These are phyloP conservation scores for Operophtera brumata DNA, from an alignment of 2,888 invertebrate genomes.

Conservation along the genomic window DNA sequence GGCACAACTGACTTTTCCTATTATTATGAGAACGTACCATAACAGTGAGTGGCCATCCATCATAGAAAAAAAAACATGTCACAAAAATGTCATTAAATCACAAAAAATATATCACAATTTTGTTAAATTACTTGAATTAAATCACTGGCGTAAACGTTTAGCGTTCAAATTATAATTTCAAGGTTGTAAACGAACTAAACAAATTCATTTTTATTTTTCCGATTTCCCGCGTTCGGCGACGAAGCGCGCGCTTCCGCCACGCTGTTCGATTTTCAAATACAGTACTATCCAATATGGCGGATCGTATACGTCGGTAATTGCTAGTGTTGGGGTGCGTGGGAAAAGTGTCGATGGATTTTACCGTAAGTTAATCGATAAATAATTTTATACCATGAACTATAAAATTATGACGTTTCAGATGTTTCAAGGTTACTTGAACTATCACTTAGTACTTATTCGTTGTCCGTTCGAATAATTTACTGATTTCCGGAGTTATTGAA, in stretches of 20 bases:
- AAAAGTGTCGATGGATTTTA: conserved; percentile 42
- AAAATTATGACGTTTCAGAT: neutral
- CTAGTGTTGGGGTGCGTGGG: conserved; percentile 47
- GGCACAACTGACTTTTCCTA: too few species aligned
- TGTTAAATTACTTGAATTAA: conserved; percentile 2
- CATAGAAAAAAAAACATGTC: conserved; percentile 7
- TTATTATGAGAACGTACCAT: neutral
- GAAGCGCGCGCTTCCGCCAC: conserved; percentile 62
- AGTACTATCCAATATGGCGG: conserved; percentile 67
- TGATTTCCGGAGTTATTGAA: neutral
- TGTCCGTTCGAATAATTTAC: neutral
- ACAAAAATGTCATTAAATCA: neutral
- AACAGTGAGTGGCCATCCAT: conserved; percentile 7
- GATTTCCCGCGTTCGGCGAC: conserved; percentile 48
- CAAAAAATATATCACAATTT: conserved; percentile 6
- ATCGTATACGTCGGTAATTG: conserved; percentile 51
- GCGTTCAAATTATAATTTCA: conserved; percentile 2
- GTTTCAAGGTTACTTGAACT: conserved; percentile 9
- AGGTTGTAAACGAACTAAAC: neutral
- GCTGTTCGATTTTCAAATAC: conserved; percentile 72
- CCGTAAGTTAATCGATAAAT: conserved; percentile 4
- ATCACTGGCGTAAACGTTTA: neutral
- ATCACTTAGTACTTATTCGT: neutral
- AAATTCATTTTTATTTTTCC: conserved; percentile 4
- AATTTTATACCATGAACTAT: neutral